Percentiles rank a stretch among this genome's conserved stretches.
phyloP scores from a whole-genome alignment of 2,888 invertebrate genomes.

The Carabus problematicus region DNA sequence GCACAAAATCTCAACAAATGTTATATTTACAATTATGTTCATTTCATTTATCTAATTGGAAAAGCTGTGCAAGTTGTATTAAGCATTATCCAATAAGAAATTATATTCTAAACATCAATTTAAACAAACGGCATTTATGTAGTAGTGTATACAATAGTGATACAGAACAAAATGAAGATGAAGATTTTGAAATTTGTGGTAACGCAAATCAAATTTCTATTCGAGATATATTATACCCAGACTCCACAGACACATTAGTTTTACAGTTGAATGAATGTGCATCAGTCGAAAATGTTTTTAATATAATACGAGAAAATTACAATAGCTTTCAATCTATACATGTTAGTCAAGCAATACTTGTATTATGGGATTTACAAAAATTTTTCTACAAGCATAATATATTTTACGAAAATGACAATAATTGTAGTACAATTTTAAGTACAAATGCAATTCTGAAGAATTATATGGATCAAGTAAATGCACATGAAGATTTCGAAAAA shows the following conservation, averaged over 20 bases:
- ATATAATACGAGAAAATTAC: constrained; percentile 51
- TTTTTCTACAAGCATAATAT: constrained; percentile 52
- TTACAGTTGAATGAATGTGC: constrained; percentile 52
- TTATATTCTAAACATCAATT: too few species aligned
- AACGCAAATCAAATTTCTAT: constrained; percentile 20
- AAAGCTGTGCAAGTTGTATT: too few species aligned
- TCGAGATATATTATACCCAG: constrained; percentile 48
- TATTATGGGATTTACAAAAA: constrained; percentile 57
- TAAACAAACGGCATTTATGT: constrained; percentile 11
- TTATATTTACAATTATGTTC: too few species aligned
- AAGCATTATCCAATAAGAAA: too few species aligned
- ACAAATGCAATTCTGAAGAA: constrained; percentile 45
- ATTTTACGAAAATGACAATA: constrained; percentile 42
- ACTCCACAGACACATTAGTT: constrained; percentile 51
- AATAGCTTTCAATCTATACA: constrained; percentile 47
- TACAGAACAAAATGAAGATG: constrained; percentile 6
- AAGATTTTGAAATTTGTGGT: constrained; percentile 8
- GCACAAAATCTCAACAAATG: too few species aligned
- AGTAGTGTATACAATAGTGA: not conserved
- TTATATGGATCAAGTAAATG: constrained; percentile 52
- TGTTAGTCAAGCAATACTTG: constrained; percentile 53
- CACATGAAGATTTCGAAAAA: constrained; percentile 51
- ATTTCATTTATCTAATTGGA: too few species aligned
- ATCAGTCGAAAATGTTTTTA: constrained; percentile 56
- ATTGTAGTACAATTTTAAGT: constrained; percentile 30